Base-by-base conservation (phyloP, 2,113 vertebrate species). In the Lipotes vexillifer region DNA sequence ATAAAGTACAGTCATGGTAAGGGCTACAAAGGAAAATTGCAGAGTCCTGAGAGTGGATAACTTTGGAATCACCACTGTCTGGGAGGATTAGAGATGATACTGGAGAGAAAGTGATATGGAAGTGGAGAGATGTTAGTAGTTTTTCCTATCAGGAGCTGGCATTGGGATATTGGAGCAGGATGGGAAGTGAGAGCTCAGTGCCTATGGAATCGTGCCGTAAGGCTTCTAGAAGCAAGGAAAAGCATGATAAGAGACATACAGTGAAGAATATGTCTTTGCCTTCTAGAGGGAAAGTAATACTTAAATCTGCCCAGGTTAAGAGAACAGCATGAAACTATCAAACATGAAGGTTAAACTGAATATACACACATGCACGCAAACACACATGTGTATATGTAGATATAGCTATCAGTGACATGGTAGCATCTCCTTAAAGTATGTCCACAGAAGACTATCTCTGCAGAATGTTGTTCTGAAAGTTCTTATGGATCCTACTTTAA, bases 381-480 rank as follows among this genome's bases (percentile, higher is more conserved):
- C 33, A 68, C 52, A 25, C 25, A 0, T 0, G 6, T 49, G 7
- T 3, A 9, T 21, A 0, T 59, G 27, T 38, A 8, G 27, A n/a
- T 33, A 29, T 2, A 49, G 23, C 2, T n/a, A 1, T 33, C 8
- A 11, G 2, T 46, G 66, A 31, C 15, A 1, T 20, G 21, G 29
- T 3, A 27, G 36, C 59, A 8, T 33, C 83, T 92, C 83, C 81
- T 49, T 10, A 4, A 41, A 74, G 83, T 20, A 3, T 61, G 20
- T 61, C 84, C 15, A 6, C 2, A 8, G 33, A 27, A 55, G 18
- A 72, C 59, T 14, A 13, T n/a, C 17, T 72, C 61, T 91, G 27
- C 6, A 36, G 44, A 49, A 33, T 8, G 29, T 18, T 49, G 46
- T 66, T 49, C 2, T 72, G 0, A 13, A 18, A 13, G 27, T 75